Percentiles rank a stretch among this genome's conserved stretches.
Conservation (phyloP, 2,113 vertebrate genomes). For the Chionis minor region DNA sequence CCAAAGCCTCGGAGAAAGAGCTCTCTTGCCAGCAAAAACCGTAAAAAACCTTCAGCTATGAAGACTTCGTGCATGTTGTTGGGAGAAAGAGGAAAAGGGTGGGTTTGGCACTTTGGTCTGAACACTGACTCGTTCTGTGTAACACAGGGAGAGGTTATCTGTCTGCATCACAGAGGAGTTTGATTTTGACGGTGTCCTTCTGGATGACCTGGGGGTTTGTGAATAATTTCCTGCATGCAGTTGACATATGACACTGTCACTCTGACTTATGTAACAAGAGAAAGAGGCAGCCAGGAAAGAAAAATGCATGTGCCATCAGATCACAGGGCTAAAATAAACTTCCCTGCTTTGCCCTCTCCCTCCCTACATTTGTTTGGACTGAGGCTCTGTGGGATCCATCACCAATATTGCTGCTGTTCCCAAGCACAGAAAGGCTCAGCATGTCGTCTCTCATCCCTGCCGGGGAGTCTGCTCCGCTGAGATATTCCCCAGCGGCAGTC, state of each 20-base stretch:
- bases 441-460: not conserved
- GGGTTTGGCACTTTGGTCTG: not conserved
- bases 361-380: not conserved
- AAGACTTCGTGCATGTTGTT: not conserved
- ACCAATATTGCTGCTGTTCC: not conserved
- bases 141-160: not conserved
- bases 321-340: constrained; percentile 55
- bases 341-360: not conserved
- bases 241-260: constrained; percentile 11
- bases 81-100: not conserved
- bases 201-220: not conserved
- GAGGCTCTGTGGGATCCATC: not conserved
- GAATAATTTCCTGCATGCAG: not conserved
- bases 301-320: not conserved
- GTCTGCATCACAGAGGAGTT: not conserved
- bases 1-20: not conserved
- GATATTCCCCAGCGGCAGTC: not conserved
- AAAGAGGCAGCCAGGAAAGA: not conserved
- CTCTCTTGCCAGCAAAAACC: not conserved
- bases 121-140: not conserved
- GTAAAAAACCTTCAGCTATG: not conserved
- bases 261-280: constrained; percentile 15
- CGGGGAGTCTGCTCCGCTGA: not conserved
- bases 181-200: not conserved
- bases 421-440: not conserved